Percentiles rank a stretch among this genome's conserved stretches.
These are phyloP conservation scores for Eupeodes luniger DNA, from an alignment of 2,888 invertebrate species.

Conservation along the genomic window DNA sequence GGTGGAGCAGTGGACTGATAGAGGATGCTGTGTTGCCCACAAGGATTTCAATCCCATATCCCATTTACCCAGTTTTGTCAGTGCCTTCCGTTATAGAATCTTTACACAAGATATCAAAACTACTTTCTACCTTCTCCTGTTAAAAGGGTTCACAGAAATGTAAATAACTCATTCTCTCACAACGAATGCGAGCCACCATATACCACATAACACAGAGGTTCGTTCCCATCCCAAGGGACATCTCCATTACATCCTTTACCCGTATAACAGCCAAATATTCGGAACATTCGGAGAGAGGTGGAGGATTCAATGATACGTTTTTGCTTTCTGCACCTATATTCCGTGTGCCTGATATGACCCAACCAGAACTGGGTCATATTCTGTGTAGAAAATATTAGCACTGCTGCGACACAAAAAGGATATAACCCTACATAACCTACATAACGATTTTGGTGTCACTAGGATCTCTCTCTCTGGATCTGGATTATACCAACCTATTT, in stretches of 20 bases:
- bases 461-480: slow-evolving; percentile 44
- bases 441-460: slow-evolving; percentile 71
- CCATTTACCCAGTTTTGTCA: slow-evolving; percentile 65
- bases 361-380: slow-evolving; percentile 66
- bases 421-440: slow-evolving; percentile 70
- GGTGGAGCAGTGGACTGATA: background rate
- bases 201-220: slow-evolving; percentile 46
- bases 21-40: slow-evolving; percentile 10
- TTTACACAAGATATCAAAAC: slow-evolving; percentile 49
- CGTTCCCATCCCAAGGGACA: slow-evolving; percentile 65
- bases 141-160: slow-evolving; percentile 66
- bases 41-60: slow-evolving; percentile 62
- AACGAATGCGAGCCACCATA: slow-evolving; percentile 65
- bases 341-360: slow-evolving; percentile 47
- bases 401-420: slow-evolving; percentile 50
- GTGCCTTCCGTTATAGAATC: slow-evolving; percentile 48
- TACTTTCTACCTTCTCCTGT: slow-evolving; percentile 57
- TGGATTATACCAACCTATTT: slow-evolving; percentile 48
- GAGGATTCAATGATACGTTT: slow-evolving; percentile 51
- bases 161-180: slow-evolving; percentile 62
- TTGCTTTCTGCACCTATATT: background rate
- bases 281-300: background rate
- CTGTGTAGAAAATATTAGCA: slow-evolving; percentile 50
- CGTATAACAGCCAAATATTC: background rate
- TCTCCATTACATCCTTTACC: slow-evolving; percentile 3